Percentiles rank a stretch among this genome's conserved stretches.
Conservation (phyloP, 2,113 vertebrate genomes). For the Vombatus ursinus region DNA sequence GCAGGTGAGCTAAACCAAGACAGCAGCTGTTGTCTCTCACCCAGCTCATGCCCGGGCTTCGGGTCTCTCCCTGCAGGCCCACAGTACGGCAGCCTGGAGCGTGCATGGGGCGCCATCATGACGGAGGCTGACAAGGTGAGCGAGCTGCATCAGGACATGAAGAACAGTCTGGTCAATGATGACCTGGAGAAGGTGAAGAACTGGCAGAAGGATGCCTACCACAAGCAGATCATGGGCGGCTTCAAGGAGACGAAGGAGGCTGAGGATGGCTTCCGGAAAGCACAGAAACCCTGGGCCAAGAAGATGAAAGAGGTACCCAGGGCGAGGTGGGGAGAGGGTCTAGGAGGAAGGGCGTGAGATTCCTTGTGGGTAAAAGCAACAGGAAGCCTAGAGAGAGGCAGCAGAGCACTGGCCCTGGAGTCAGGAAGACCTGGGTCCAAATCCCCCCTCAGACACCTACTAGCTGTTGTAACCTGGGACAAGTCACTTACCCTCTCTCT, state of each 20-base stretch:
- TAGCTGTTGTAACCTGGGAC: not conserved
- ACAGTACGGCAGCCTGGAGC: conserved; percentile 97
- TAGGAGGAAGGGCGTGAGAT: fast-evolving
- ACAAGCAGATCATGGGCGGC: conserved; percentile 98
- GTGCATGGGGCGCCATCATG: conserved; percentile 95
- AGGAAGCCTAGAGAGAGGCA: not conserved
- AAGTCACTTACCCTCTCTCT: not conserved
- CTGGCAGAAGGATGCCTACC: conserved; percentile 99
- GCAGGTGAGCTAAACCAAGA: not conserved
- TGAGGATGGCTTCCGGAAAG: conserved; percentile 97
- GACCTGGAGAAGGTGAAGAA: conserved; percentile 98
- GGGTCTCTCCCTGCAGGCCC: conserved; percentile 87
- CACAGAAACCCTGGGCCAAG: conserved; percentile 99
- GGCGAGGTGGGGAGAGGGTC: not conserved
- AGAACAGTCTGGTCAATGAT: conserved; percentile 93
- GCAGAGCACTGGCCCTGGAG: not conserved
- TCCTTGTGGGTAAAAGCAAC: not conserved
- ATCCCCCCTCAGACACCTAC: not conserved
- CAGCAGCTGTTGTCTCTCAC: not conserved
- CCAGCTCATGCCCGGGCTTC: not conserved
- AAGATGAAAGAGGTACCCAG: conserved; percentile 96
- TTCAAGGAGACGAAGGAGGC: conserved; percentile 99
- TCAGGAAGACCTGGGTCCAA: not conserved
- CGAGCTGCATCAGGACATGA: conserved; percentile 97
- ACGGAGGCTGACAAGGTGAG: conserved; percentile 96